A percentile compares a stretch with the other conserved stretches of the same genome.
These are phyloP conservation scores for Galendromus occidentalis DNA, from an alignment of 1,140 invertebrate species.

Conservation along the genomic window DNA sequence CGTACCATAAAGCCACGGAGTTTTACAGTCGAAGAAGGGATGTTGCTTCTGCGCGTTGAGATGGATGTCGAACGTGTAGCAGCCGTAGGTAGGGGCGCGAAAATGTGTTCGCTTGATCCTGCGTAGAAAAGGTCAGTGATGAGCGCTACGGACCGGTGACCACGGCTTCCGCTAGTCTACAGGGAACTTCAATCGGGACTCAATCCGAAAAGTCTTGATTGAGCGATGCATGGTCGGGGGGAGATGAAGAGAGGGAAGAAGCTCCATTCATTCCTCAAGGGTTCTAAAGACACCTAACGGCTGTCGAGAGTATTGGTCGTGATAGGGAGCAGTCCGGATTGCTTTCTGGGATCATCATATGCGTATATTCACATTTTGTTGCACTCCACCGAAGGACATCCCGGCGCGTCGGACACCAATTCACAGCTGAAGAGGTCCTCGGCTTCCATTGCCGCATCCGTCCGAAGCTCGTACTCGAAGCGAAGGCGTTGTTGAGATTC, in stretches of 20 bases:
- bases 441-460: background rate
- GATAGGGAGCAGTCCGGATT: too few relatives aligned
- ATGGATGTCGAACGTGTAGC: slow-evolving; percentile 4
- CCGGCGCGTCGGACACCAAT: background rate
- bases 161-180: too few relatives aligned
- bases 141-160: too few relatives aligned
- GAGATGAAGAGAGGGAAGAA: too few relatives aligned
- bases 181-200: too few relatives aligned
- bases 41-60: background rate
- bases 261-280: too few relatives aligned
- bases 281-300: too few relatives aligned
- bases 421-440: background rate
- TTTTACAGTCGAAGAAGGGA: background rate
- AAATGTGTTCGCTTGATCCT: slow-evolving; percentile 4
- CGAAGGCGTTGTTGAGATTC: background rate
- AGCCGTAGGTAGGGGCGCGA: background rate
- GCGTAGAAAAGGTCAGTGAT: too few relatives aligned
- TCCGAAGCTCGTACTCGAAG: background rate
- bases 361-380: background rate
- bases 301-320: too few relatives aligned
- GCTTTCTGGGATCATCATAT: too few relatives aligned
- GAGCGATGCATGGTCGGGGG: too few relatives aligned
- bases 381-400: background rate
- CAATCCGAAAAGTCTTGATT: too few relatives aligned
- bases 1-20: slow-evolving; percentile 10